These are phyloP conservation scores for Epinephelus lanceolatus DNA, from an alignment of 2,113 vertebrate genomes.

Conservation along the genomic window DNA sequence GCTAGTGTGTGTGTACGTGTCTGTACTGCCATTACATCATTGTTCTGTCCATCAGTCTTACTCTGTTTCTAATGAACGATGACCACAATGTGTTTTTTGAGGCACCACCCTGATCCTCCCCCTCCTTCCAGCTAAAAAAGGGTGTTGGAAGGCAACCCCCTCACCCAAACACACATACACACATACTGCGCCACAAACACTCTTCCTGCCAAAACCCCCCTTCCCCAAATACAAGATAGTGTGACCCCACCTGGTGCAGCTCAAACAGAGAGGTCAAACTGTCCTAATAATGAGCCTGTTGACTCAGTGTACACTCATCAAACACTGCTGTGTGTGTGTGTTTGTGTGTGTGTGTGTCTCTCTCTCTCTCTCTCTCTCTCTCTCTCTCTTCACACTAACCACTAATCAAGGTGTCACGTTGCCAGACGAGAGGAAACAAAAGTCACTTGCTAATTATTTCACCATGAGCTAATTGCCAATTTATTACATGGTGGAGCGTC, in stretches of 20 bases:
- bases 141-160: not conserved
- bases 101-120: not conserved
- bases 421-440: conserved; percentile 66
- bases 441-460: conserved; percentile 25
- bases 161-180: not conserved
- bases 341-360: conserved; percentile 14
- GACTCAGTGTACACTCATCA: conserved; percentile 57
- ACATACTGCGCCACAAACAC: conserved; percentile 12
- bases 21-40: conserved; percentile 29
- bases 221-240: conserved; percentile 40
- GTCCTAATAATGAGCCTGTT: conserved; percentile 60
- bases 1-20: not conserved
- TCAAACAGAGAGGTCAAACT: conserved; percentile 67
- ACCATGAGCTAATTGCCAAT: conserved; percentile 19
- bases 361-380: too few species aligned
- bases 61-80: not conserved
- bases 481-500: conserved; percentile 6
- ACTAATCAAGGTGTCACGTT: conserved; percentile 58
- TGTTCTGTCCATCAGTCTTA: conserved; percentile 9
- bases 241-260: conserved; percentile 50
- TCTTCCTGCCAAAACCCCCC: conserved; percentile 7
- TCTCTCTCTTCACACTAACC: conserved; percentile 41
- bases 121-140: not conserved
- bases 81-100: conserved; percentile 7
- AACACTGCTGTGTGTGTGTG: conserved; percentile 45